A percentile compares a stretch with the other conserved stretches of the same genome.
These are phyloP conservation scores for Oryzias javanicus DNA, from an alignment of 2,113 vertebrate species.

Conservation along the genomic window DNA sequence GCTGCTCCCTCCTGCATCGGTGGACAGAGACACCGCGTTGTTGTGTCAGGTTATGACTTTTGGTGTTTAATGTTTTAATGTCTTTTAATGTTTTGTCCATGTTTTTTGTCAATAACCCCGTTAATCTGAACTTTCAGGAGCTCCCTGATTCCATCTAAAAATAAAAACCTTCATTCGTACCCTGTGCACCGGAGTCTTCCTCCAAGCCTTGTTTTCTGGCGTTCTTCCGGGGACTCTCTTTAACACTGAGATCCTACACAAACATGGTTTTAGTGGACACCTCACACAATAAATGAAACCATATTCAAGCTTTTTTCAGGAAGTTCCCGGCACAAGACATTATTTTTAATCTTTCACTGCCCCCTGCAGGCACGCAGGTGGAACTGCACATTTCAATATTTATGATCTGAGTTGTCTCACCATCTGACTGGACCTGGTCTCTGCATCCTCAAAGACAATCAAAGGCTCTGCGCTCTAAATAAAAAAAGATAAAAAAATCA, in stretches of 20 bases:
- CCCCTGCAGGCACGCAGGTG: conserved; percentile 32
- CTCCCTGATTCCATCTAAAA: no score
- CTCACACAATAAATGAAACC: neutral
- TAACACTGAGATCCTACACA: conserved; percentile 50
- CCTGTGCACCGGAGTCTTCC: conserved; percentile 54
- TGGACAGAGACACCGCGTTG: conserved; percentile 5
- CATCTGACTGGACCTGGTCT: conserved; percentile 34
- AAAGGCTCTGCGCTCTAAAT: conserved; percentile 66
- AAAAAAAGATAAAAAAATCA: conserved; percentile 4
- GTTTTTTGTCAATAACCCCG: no score
- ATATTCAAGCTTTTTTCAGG: neutral
- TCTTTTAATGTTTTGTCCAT: no score
- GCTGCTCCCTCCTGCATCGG: conserved; percentile 51
- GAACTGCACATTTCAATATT: neutral
- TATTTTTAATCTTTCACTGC: conserved; percentile 13
- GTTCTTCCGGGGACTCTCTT: conserved; percentile 49
- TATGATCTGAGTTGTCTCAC: conserved; percentile 21
- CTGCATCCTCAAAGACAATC: conserved; percentile 71
- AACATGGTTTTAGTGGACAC: neutral
- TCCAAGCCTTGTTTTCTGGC: conserved; percentile 43
- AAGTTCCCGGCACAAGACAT: neutral
- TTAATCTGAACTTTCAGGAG: no score
- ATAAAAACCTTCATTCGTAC: conserved; percentile 32
- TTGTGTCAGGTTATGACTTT: no score
- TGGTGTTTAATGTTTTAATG: no score